These are phyloP conservation scores for Neosilurus hyrtlii DNA, from an alignment of 2,797 vertebrate species.

Conservation along the genomic window DNA sequence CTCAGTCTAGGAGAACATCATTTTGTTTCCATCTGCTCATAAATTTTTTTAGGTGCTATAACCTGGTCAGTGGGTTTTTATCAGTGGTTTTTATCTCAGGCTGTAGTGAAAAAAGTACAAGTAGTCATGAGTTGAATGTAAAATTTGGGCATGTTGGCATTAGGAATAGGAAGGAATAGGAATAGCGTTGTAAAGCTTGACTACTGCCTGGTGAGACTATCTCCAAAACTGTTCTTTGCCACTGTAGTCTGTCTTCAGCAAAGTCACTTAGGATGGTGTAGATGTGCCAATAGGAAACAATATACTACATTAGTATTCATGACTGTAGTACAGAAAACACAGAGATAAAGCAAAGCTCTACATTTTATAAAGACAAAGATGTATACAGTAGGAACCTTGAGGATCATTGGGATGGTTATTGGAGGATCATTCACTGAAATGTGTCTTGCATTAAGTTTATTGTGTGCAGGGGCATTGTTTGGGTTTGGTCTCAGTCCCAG, in stretches of 20 bases:
- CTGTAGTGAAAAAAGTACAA: neutral
- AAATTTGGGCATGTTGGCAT: neutral
- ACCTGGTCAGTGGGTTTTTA: neutral
- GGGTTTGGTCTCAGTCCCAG: constrained; percentile 1
- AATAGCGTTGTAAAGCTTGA: no score
- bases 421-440: neutral
- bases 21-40: neutral
- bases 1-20: neutral
- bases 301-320: neutral
- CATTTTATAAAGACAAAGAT: neutral
- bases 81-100: neutral
- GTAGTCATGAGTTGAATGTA: neutral
- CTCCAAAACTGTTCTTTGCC: no score
- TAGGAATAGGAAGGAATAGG: no score
- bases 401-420: neutral
- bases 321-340: neutral
- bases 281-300: no score
- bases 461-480: neutral
- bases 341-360: neutral
- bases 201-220: no score
- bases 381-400: neutral
- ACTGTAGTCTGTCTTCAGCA: no score
- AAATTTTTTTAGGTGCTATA: neutral
- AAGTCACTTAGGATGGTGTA: no score
- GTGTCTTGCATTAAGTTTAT: neutral